Base-by-base conservation (phyloP, 2,113 vertebrate species). In the Melanerpes formicivorus region DNA sequence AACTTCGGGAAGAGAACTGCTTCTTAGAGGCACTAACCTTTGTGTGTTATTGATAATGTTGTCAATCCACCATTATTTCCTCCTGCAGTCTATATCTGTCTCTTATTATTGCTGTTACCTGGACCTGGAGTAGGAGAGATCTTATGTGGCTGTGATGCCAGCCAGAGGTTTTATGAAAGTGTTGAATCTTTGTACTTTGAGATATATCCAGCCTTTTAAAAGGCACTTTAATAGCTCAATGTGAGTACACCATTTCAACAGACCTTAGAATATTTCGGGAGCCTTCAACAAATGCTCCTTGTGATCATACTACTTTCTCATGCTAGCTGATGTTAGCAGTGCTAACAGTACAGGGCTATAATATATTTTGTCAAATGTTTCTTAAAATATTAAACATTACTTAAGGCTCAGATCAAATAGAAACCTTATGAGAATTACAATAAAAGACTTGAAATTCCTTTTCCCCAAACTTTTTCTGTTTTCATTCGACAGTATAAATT, bases 381-480 rank as follows among this genome's bases (percentile, higher is more conserved):
- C 80, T 88, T 91, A 69, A 93, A 95, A 94, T 92, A 81, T 86
- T 91, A 88, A 94, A 92, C 26, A 59, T 75, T 72, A 88, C 44
- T 79, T 84, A 90, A 87, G 70, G 14, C 46, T 88, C 52, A 48
- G 48, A 86, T 83, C 32, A 87, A 72, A 86, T 54, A 87, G 34
- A 86, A 6, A 37, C 6, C 14, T 86, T 88, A 58, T 30, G 15
- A 86, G 50, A 84, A 88, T 76, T 84, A 44, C 22, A 54, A 19
- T 52, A 69, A 79, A 90, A 90, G 11, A 52, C 32, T 64, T 58
- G 11, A 74, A 78, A 44, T 66, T 78, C 30, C 17, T 71, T 65
- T 29, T 65, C n/a, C 15, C 18, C 54, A 72, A 66, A 48, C 2
- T 64, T 71, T 59, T 75, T 58, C 27, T 81, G 8, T 18, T 79